Conservation (phyloP, 1,140 invertebrate genomes). For the Metopolophium dirhodum region DNA sequence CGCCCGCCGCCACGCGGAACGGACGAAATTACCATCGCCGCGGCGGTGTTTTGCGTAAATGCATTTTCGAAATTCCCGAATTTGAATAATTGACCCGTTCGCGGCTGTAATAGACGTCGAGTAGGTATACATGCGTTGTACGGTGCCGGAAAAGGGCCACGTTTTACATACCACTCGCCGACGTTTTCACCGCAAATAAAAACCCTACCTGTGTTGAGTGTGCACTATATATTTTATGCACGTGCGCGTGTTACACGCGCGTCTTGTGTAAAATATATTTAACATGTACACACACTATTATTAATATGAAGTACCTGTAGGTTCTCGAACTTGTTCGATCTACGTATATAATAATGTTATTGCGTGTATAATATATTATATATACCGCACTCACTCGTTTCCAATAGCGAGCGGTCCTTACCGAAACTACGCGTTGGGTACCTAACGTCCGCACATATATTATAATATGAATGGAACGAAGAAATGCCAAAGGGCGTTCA, state of each 20-base stretch:
- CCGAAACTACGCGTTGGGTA: neutral
- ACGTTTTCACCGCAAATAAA: neutral
- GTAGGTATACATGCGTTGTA: neutral
- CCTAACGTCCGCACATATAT: too few relatives aligned
- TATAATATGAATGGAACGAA: neutral
- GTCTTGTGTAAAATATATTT: neutral
- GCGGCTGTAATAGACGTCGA: neutral
- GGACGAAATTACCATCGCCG: neutral
- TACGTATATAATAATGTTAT: neutral
- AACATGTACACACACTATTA: neutral
- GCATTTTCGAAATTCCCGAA: neutral
- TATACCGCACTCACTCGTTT: neutral
- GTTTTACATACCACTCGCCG: neutral
- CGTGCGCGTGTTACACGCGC: neutral
- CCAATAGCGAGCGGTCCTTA: neutral
- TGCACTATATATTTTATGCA: neutral
- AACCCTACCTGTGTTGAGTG: neutral
- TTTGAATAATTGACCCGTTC: slow-evolving; percentile 37
- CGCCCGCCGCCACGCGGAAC: neutral
- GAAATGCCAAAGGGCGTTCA: neutral
- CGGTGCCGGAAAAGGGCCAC: neutral
- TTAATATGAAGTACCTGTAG: neutral
- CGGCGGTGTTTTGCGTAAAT: neutral
- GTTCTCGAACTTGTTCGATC: neutral
- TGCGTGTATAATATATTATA: neutral